These are phyloP conservation scores for Ophion ellenae DNA, from an alignment of 2,888 invertebrate genomes.

Conservation along the genomic window DNA sequence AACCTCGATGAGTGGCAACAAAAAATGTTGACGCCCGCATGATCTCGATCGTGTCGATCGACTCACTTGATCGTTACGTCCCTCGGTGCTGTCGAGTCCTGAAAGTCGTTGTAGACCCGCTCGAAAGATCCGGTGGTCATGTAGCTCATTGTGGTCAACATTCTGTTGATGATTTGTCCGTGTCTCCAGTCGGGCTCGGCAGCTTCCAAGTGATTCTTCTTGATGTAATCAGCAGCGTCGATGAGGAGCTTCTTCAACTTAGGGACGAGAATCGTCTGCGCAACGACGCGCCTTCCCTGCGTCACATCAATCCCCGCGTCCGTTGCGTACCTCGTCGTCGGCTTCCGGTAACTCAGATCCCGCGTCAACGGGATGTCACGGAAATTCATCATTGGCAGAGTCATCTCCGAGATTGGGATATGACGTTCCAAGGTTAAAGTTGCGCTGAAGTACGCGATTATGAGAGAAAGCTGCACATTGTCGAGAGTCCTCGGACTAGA, in stretches of 20 bases:
- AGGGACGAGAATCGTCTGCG: constrained; percentile 73
- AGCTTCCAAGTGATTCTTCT: constrained; percentile 79
- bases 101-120: constrained; percentile 72
- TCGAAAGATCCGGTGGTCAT: constrained; percentile 78
- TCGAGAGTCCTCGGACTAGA: neutral
- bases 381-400: constrained; percentile 64
- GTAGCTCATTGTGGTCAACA: constrained; percentile 76
- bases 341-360: constrained; percentile 75
- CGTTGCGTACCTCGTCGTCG: constrained; percentile 66
- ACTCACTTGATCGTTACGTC: constrained; percentile 71
- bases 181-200: constrained; percentile 78
- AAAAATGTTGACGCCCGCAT: neutral
- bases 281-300: constrained; percentile 77
- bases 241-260: constrained; percentile 77
- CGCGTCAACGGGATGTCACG: constrained; percentile 64
- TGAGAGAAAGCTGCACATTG: constrained; percentile 8
- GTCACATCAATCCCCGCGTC: constrained; percentile 78
- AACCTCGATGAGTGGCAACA: neutral
- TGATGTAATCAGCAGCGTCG: constrained; percentile 79
- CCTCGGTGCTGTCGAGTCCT: constrained; percentile 65
- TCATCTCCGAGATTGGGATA: constrained; percentile 66
- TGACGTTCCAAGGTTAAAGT: constrained; percentile 78
- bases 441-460: constrained; percentile 74
- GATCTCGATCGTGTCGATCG: neutral
- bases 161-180: constrained; percentile 79